Base-by-base conservation (phyloP, 2,113 vertebrate species). In the Pogona vitticeps region DNA sequence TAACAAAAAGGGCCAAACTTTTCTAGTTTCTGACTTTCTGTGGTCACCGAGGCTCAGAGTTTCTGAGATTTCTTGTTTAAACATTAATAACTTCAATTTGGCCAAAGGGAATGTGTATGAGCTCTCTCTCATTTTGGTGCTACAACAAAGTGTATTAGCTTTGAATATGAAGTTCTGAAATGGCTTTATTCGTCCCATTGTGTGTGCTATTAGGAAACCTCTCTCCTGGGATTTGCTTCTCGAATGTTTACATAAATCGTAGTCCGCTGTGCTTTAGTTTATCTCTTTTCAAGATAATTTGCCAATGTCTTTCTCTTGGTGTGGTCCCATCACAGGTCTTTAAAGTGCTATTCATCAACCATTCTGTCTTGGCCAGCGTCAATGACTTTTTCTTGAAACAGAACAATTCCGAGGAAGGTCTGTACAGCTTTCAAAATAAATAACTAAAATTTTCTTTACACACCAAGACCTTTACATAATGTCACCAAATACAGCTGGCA, bases 281-380 rank as follows among this genome's bases (percentile, higher is more conserved):
- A 79, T 88, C 40, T 80, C 68, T 76, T 82, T 85, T 3, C 3
- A 3, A 88, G 33, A 71, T 71, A 58, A 80, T 1, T 87, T 88
- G 46, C 0, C 80, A 78, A 56, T 0, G 10, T 65, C 52, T 36
- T 8, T n/a, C 12, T 80, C 33, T 92, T 86, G 92, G 71, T 75
- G 28, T 46, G 79, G 58, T 8, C 0, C 0, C 7, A 70, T 71
- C 70, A 46, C 7, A 65, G 63, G 78, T 72, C 38, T 87, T 95
- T 91, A 90, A 76, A 92, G 70, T 89, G 59, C 33, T 79, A 93
- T 91, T 91, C 72, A 92, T 94, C 87, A 92, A 82, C 68, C 86
- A 88, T 92, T 92, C 80, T 46, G 1, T 18, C 88, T 88, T 91
- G 90, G 84, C 80, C 72, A 65, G 21, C 86, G 75, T 80, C 90